phyloP scores from a whole-genome alignment of 2,888 invertebrate species.

The Amaurobius ferox region DNA sequence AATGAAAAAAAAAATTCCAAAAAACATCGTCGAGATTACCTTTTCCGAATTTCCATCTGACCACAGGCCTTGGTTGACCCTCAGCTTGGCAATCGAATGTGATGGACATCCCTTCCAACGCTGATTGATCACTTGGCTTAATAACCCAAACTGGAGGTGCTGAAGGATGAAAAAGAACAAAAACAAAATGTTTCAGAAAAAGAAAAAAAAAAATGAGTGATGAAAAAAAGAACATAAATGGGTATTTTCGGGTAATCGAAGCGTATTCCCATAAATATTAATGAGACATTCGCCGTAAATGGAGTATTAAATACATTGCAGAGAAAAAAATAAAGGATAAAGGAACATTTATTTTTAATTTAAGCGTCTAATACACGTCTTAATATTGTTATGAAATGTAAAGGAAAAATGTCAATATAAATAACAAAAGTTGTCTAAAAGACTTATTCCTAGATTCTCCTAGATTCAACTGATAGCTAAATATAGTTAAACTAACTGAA shows the following conservation, averaged over 20 bases:
- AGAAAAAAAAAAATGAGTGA: conserved; percentile 7
- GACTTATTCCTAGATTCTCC: too few species aligned
- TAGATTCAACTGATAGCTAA: too few species aligned
- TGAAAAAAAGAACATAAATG: conserved; percentile 11
- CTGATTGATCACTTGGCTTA: conserved; percentile 77
- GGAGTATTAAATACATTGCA: not conserved
- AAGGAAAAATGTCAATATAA: too few species aligned
- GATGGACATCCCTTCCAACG: conserved; percentile 76
- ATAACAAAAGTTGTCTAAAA: too few species aligned
- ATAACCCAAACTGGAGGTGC: conserved; percentile 78
- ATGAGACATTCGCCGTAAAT: conserved; percentile 21
- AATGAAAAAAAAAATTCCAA: not conserved
- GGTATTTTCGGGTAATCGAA: conserved; percentile 18
- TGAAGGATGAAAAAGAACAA: conserved; percentile 66
- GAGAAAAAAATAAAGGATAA: too few species aligned
- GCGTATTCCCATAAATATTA: conserved; percentile 50
- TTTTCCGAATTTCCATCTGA: conserved; percentile 77
- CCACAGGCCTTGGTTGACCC: conserved; percentile 77
- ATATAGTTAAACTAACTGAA: too few species aligned
- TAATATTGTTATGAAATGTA: too few species aligned
- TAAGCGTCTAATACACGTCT: too few species aligned
- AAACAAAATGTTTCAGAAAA: not conserved
- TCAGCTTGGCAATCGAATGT: conserved; percentile 77
- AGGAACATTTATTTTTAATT: too few species aligned
- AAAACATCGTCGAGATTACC: conserved; percentile 74